Conservation (phyloP, 2,888 invertebrate species). For the Eilema depressum region DNA sequence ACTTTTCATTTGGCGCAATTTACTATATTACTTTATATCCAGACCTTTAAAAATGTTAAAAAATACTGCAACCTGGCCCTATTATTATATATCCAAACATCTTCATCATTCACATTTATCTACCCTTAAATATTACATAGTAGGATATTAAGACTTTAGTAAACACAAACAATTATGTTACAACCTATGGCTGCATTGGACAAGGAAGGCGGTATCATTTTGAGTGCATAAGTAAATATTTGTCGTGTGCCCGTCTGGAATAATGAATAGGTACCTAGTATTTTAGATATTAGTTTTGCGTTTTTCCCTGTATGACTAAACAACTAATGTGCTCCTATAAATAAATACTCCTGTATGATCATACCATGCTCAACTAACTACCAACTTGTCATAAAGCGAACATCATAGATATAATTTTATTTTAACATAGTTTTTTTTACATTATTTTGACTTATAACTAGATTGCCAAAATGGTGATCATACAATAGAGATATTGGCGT, state of each 20-base stretch:
- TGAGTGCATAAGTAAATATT: background rate
- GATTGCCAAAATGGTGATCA: too few relatives aligned
- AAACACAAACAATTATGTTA: background rate
- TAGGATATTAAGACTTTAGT: background rate
- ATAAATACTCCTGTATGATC: background rate
- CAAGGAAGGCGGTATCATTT: background rate
- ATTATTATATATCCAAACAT: too few relatives aligned
- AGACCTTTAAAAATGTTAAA: too few relatives aligned
- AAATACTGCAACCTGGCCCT: too few relatives aligned
- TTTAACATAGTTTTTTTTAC: too few relatives aligned
- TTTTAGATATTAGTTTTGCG: slow-evolving; percentile 30
- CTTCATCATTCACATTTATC: too few relatives aligned
- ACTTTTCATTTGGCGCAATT: too few relatives aligned
- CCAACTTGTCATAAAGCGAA: background rate
- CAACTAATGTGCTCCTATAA: background rate
- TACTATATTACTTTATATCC: too few relatives aligned
- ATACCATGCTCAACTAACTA: background rate
- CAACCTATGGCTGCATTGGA: background rate
- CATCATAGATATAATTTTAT: too few relatives aligned
- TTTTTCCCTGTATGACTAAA: slow-evolving; percentile 29
- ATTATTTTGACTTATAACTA: too few relatives aligned
- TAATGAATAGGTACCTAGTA: slow-evolving; percentile 26
- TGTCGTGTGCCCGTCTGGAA: slow-evolving; percentile 9
- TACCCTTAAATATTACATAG: too few relatives aligned
- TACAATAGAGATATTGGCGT: too few relatives aligned